phyloP scores from a whole-genome alignment of 2,113 vertebrate genomes.

The Poicephalus gulielmi region DNA sequence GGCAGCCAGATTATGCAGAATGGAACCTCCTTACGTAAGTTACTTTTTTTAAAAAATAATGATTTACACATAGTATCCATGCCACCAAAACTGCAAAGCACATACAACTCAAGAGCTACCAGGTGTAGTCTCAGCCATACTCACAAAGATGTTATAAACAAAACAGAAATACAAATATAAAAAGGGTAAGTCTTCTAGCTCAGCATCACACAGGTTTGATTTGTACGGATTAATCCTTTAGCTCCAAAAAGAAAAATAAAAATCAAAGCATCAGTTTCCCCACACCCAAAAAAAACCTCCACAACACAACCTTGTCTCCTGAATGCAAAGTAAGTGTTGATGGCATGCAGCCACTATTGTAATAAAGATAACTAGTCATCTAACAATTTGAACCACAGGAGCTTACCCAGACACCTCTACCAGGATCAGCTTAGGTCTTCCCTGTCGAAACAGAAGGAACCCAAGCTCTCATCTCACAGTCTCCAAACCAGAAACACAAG shows the following conservation, averaged over 20 bases:
- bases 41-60: background rate
- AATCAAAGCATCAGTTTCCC: background rate
- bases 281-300: fast-evolving
- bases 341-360: background rate
- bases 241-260: background rate
- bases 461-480: background rate
- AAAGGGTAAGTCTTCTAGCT: background rate
- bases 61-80: background rate
- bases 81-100: background rate
- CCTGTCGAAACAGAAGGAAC: background rate
- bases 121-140: background rate
- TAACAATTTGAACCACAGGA: background rate
- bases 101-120: background rate
- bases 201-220: background rate
- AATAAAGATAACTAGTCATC: background rate
- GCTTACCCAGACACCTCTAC: background rate
- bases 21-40: background rate
- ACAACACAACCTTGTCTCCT: background rate
- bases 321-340: background rate
- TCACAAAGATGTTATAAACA: background rate
- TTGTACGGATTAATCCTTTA: background rate
- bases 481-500: background rate
- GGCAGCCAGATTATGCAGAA: background rate
- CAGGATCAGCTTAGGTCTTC: background rate
- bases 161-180: background rate